Conservation (phyloP, 2,888 invertebrate genomes). For the Diaprepes abbreviatus region DNA sequence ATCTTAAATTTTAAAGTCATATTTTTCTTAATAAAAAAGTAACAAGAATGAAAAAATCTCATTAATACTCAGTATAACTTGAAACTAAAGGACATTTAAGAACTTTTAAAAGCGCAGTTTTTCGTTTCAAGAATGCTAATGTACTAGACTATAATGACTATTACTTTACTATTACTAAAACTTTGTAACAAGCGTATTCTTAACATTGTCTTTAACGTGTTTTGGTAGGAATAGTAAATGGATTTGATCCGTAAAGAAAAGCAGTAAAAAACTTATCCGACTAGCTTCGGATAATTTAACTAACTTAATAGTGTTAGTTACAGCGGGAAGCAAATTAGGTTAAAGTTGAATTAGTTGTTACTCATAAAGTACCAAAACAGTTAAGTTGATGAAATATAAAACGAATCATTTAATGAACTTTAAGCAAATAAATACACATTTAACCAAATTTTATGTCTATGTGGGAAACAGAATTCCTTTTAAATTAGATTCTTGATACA, state of each 20-base stretch:
- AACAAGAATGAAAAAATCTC: no score
- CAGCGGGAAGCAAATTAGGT: constrained; percentile 25
- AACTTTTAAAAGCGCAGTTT: not conserved
- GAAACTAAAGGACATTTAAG: not conserved
- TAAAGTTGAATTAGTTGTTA: constrained; percentile 27
- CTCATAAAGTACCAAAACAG: constrained; percentile 10
- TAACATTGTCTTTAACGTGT: constrained; percentile 1
- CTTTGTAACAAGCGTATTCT: constrained; percentile 25
- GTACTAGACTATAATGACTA: constrained; percentile 1
- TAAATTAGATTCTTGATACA: not conserved
- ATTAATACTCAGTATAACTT: no score
- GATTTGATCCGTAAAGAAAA: constrained; percentile 8
- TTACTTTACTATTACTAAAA: constrained; percentile 13
- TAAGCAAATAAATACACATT: constrained; percentile 3
- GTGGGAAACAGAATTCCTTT: constrained; percentile 1
- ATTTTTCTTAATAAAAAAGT: no score
- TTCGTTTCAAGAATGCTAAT: not conserved
- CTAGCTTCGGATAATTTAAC: constrained; percentile 29
- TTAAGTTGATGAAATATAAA: constrained; percentile 26
- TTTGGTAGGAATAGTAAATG: constrained; percentile 7
- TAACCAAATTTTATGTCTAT: constrained; percentile 8
- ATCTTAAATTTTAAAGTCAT: no score
- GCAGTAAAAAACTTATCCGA: constrained; percentile 23
- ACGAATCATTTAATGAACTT: constrained; percentile 4
- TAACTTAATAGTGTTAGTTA: constrained; percentile 20